Conservation (phyloP, 2,888 invertebrate genomes). For the Drosophila greeni region DNA sequence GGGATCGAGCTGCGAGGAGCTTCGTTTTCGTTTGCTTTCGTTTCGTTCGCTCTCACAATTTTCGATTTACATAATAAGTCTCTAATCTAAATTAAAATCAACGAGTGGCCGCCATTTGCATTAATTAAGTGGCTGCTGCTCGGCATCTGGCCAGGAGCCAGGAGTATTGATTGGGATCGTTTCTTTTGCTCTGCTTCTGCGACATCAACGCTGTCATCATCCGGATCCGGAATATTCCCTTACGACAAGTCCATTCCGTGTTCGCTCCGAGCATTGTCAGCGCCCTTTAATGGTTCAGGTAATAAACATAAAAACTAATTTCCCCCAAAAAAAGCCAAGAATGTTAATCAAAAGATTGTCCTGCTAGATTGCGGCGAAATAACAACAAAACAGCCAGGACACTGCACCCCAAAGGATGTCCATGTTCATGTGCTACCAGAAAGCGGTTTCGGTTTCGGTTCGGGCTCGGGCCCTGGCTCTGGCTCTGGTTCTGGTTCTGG, state of each 20-base stretch:
- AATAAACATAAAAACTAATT: constrained; percentile 74
- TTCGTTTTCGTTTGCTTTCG: background rate
- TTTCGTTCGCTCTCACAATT: constrained; percentile 27
- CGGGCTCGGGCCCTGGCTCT: constrained; percentile 22
- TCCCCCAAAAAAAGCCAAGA: constrained; percentile 65
- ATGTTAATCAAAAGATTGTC: constrained; percentile 75
- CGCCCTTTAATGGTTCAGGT: constrained; percentile 67
- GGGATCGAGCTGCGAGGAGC: constrained; percentile 1
- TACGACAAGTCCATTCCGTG: constrained; percentile 19
- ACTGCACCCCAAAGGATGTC: constrained; percentile 23
- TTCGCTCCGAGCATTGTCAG: constrained; percentile 36
- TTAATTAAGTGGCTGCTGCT: constrained; percentile 59
- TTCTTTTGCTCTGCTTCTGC: constrained; percentile 42
- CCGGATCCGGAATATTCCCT: constrained; percentile 11
- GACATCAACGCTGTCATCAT: constrained; percentile 38
- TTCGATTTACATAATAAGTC: constrained; percentile 54
- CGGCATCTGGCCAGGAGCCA: constrained; percentile 31
- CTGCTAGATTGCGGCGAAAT: constrained; percentile 67
- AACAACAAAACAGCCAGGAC: constrained; percentile 38
- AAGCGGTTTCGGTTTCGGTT: constrained; percentile 23
- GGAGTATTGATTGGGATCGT: constrained; percentile 66
- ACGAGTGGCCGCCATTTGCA: constrained; percentile 65
- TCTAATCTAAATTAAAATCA: constrained; percentile 72
- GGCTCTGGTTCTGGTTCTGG: constrained; percentile 32
- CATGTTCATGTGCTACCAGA: constrained; percentile 25